Evolutionary conservation across 2,113 vertebrate genomes (phyloP).

Genomic region (Phrynocephalus versicolor): DNA sequence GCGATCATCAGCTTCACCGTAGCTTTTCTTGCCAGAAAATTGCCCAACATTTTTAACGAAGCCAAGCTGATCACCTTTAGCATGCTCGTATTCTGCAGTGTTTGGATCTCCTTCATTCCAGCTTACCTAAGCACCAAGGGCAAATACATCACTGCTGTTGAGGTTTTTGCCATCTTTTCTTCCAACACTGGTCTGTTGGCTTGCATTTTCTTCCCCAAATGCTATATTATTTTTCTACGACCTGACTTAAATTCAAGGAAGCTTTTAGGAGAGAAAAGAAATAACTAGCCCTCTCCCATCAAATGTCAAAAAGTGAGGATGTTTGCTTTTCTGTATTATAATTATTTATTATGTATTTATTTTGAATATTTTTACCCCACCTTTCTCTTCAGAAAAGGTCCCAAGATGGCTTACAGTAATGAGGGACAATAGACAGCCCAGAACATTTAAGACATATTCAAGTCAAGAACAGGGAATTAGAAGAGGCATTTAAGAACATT

Average conservation of each 20-base stretch:
- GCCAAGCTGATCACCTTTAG: slow-evolving; percentile 3
- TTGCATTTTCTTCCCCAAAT: background rate
- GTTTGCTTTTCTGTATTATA: background rate
- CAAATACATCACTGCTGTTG: background rate
- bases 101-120: background rate
- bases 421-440: too few species aligned
- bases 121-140: background rate
- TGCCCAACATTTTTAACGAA: background rate
- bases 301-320: background rate
- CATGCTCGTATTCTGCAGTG: background rate
- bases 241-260: background rate
- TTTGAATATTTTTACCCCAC: too few species aligned
- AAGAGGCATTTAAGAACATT: too few species aligned
- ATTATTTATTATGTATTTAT: too few species aligned
- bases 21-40: background rate
- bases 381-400: too few species aligned
- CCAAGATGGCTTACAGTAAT: too few species aligned
- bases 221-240: background rate
- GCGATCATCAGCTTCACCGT: background rate
- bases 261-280: background rate
- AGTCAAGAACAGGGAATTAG: too few species aligned
- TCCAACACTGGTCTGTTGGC: background rate
- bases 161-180: background rate
- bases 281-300: background rate
- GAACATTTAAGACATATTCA: too few species aligned